A percentile compares a stretch with the other conserved stretches of the same genome.
These are phyloP conservation scores for Calephelis nemesis DNA, from an alignment of 1,140 invertebrate species.

Conservation along the genomic window DNA sequence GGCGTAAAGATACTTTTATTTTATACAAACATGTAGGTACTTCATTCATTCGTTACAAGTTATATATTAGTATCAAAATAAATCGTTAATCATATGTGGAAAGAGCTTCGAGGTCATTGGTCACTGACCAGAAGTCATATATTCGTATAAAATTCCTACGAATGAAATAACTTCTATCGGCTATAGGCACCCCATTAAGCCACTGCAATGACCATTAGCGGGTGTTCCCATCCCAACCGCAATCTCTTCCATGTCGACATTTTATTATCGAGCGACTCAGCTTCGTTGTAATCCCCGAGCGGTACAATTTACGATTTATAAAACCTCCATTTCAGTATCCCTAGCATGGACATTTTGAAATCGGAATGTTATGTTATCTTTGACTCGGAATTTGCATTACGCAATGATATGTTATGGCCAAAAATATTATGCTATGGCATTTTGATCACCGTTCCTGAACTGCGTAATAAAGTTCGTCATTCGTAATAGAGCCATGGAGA, in stretches of 20 bases:
- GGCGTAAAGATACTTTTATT: too few relatives aligned
- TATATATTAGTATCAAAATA: too few relatives aligned
- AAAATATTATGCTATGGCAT: too few relatives aligned
- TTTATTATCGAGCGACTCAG: constrained; percentile 58
- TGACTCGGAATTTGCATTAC: not conserved
- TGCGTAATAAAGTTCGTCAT: too few relatives aligned
- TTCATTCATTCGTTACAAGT: too few relatives aligned
- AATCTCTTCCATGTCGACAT: constrained; percentile 55
- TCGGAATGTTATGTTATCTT: not conserved
- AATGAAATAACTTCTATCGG: constrained; percentile 48
- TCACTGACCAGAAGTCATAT: too few relatives aligned
- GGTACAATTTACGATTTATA: constrained; percentile 55
- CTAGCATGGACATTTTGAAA: constrained; percentile 17
- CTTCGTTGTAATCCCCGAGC: constrained; percentile 48
- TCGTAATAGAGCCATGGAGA: too few relatives aligned
- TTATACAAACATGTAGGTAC: too few relatives aligned
- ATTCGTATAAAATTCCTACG: constrained; percentile 26
- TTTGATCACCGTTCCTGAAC: too few relatives aligned
- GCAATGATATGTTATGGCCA: too few relatives aligned
- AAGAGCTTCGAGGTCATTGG: too few relatives aligned
- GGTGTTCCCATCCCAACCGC: constrained; percentile 35
- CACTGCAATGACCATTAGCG: constrained; percentile 46
- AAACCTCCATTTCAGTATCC: constrained; percentile 38
- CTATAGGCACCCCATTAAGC: constrained; percentile 52
- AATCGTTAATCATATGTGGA: too few relatives aligned